Base-by-base conservation (phyloP, 2,797 vertebrate species). In the Labroides dimidiatus region DNA sequence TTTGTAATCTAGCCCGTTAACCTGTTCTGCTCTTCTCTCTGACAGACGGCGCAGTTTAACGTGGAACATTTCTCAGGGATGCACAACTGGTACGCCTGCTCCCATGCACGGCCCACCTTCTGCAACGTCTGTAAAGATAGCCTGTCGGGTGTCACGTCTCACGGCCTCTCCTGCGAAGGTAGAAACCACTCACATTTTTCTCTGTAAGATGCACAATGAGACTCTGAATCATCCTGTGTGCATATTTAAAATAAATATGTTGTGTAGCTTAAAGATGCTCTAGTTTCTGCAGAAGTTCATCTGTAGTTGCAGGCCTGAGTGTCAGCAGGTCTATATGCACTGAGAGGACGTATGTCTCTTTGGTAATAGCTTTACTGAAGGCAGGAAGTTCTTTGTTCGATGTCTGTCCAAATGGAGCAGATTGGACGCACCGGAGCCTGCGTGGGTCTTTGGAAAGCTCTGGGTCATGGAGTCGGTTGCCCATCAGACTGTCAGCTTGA, bases 11-110 rank as follows among this genome's bases (percentile, higher is more conserved):
- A 33, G 7, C 30, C 30, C 92, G 90, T 93, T 93, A 92, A 94
- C 92, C 91, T 95, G 81, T 95, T 91, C 90, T 93, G 87, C 82
- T 96, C 89, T 96, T 85, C 80, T 95, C 95, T 93, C 88, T 8
- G 30, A 87, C 93, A 99, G 98, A 97, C 98, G 82, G 97, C 97
- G 93, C 97, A 99, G 96, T 99, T 99, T 95, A 99, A 98, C 90
- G 96, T 99, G 96, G 97, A 99, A 93, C 97, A 99, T 96, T 99
- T 99, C 97, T 99, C 98, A 97, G 98, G 98, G 95, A 99, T 98
- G 96, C 98, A 99, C 94, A 99, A 99, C 96, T 99, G 98, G 97
- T 99, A 98, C 82, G 98, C 98, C 94, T 99, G 98, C 93, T 99
- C 97, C 90, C 98, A 99, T 1, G 98, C 98, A 87, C 95, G 97